Evolutionary conservation across 2,113 vertebrate species (phyloP).

Genomic region (Indicator maculatus): DNA sequence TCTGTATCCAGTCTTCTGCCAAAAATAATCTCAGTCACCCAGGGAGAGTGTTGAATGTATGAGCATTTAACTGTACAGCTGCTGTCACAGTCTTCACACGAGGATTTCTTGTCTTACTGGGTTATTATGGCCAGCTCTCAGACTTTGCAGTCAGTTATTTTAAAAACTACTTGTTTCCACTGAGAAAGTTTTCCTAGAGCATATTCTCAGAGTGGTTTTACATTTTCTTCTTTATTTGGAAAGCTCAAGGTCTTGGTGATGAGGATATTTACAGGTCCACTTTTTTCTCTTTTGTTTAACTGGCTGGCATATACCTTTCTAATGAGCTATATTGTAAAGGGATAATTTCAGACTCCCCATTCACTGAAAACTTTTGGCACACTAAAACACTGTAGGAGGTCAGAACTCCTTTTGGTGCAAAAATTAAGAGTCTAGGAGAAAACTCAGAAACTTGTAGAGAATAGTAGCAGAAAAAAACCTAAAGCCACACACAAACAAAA

Average conservation of each 20-base stretch:
- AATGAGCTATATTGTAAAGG: not conserved
- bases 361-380: not conserved
- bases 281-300: not conserved
- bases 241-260: not conserved
- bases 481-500: too few relatives aligned
- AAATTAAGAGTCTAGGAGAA: not conserved
- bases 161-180: not conserved
- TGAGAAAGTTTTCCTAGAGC: not conserved
- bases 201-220: not conserved
- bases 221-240: not conserved
- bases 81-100: not conserved
- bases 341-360: not conserved
- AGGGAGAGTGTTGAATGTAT: not conserved
- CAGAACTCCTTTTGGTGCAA: not conserved
- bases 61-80: conserved; percentile 20
- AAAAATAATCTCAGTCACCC: not conserved
- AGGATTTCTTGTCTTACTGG: not conserved
- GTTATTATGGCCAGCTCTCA: not conserved
- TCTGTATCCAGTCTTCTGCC: not conserved
- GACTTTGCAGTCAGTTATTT: not conserved
- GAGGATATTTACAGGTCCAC: not conserved
- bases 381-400: not conserved
- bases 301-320: not conserved
- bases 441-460: not conserved
- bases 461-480: not conserved